Evolutionary conservation across 2,888 invertebrate species (phyloP).

Genomic region (Pseudolycoriella hygida): DNA sequence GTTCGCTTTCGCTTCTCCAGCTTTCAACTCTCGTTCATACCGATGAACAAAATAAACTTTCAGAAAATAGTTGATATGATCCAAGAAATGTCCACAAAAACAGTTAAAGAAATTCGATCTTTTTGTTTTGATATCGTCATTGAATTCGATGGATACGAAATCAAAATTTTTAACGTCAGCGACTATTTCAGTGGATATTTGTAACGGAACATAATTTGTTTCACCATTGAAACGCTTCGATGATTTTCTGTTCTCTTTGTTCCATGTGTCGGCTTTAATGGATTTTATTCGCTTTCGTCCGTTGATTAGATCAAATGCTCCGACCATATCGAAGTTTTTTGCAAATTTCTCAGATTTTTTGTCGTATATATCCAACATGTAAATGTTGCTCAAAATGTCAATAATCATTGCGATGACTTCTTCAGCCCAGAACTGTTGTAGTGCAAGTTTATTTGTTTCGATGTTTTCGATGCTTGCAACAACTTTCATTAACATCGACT

Average conservation of each 20-base stretch:
- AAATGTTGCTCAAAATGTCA: not conserved
- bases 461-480: not conserved
- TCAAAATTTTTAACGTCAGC: too few species aligned
- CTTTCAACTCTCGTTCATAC: too few species aligned
- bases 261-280: not conserved
- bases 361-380: not conserved
- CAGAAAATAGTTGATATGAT: too few species aligned
- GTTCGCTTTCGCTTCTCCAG: too few species aligned
- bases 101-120: too few species aligned
- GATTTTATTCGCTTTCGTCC: constrained; percentile 1
- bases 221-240: too few species aligned
- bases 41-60: too few species aligned
- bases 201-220: too few species aligned
- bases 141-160: too few species aligned
- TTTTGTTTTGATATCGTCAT: too few species aligned
- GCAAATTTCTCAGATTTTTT: not conserved
- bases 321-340: not conserved
- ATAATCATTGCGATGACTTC: not conserved
- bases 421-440: not conserved
- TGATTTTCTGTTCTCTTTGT: not conserved
- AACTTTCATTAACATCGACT: not conserved
- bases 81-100: too few species aligned
- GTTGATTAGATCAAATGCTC: constrained; percentile 3
- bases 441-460: not conserved
- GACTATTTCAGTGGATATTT: too few species aligned